A percentile compares a stretch with the other conserved stretches of the same genome.
Conservation (phyloP, 2,797 vertebrate genomes). For the Gymnothorax javanicus region DNA sequence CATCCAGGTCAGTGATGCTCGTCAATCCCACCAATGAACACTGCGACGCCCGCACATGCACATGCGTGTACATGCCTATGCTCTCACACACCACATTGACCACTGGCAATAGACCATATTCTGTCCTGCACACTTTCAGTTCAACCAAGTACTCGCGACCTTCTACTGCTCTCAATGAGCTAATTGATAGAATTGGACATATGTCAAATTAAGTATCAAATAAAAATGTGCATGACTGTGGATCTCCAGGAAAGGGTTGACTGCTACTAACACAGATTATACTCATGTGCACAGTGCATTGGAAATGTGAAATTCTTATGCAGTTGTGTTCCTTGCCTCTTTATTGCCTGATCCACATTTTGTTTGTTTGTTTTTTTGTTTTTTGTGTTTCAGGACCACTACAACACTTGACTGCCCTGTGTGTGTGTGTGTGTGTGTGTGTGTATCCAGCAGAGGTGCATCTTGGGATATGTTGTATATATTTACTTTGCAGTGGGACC, state of each 20-base stretch:
- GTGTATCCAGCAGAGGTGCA: neutral
- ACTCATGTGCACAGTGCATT: neutral
- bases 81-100: neutral
- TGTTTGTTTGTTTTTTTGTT: no score
- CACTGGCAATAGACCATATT: no score
- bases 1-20: constrained; percentile 81
- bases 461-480: neutral
- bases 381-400: constrained; percentile 69
- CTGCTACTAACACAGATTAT: no score
- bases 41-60: neutral
- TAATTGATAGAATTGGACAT: no score
- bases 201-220: no score
- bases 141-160: no score
- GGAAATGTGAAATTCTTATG: neutral
- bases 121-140: no score
- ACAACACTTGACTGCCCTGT: constrained; percentile 63
- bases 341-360: neutral
- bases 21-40: neutral
- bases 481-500: neutral
- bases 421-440: neutral
- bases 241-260: no score
- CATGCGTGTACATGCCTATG: neutral
- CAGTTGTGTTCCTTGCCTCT: neutral
- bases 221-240: no score
- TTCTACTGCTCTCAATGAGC: no score